Base-by-base conservation (phyloP, 2,888 invertebrate genomes). In the Dynastes maya region DNA sequence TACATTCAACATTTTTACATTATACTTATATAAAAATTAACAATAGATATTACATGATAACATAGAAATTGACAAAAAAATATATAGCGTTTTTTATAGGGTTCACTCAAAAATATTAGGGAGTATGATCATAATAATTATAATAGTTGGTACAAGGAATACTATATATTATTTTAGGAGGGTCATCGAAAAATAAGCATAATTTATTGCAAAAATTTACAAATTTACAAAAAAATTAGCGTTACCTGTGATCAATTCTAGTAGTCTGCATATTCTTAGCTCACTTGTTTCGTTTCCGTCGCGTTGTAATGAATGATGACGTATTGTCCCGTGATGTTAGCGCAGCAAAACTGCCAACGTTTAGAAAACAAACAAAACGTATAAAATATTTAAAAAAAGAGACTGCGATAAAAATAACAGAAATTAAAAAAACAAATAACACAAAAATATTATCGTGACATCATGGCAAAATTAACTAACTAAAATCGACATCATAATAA, bases 381-480 rank as follows among this genome's bases (percentile, higher is more conserved):
- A 37, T 37, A 37, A 37, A 77, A 77, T 61, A 71, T 70, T 68
- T n/a, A 64, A 76, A 58, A 80, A 88, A 89, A 89, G 89, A 89
- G 89, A 89, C 89, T 89, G 89, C 89, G 89, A 89, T 89, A 85
- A 85, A 58, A 83, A 84, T 88, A 88, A 89, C 89, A 88, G 88
- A 87, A 45, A 45, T 45, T 45, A 45, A 45, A 45, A 45, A 45
- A 45, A 40, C 11, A 45, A 45, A 87, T 68, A 37, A 82, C 85
- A 86, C 88, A 87, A 88, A 88, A 87, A 84, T 88, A 89, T 88
- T 88, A 87, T 87, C 88, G 88, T 87, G 87, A 86, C 86, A 82
- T 78, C 81, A 79, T 81, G 82, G 79, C 81, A 83, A 83, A 87
- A 84, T 87, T 88, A 88, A 88, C 88, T 88, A 37, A 5, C 11